Evolutionary conservation across 2,113 vertebrate species (phyloP), one percentile per base, ranked within the genome.

Genomic region (Sinocyclocheilus anshuiensis): DNA sequence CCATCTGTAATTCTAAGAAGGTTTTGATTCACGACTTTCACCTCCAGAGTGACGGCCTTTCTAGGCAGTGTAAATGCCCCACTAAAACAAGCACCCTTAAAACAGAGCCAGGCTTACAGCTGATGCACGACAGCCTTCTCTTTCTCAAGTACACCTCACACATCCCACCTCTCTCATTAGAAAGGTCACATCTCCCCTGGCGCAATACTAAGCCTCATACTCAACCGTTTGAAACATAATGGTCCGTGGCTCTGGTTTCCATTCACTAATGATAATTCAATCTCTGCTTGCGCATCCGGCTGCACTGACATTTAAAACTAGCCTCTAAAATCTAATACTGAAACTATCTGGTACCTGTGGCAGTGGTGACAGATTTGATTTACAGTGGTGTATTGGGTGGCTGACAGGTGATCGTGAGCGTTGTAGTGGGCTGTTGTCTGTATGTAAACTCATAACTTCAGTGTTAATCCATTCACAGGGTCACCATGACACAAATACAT

Each of bases 141-240:
- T 63, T 77, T 22, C 74, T 24, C 33, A 81, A 26, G 24, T 16
- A 29, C 20, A 16, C 76, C 65, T 69, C 53, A 26, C n/a, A 77
- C 71, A 24, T 59, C 26, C n/a, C 63, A 77, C 45, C 45, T 29
- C 18, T 39, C 69, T 50, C 22, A 29, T 87, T 81, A 81, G 24
- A 77, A 82, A 85, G 85, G 85, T 86, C 69, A 86, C 39, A 18
- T 74, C 22, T 50, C 63, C 77, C 65, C 16, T 26, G 63, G 16
- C 45, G 74, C 22, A 33, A 53, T 26, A 39, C 2, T 2, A 45
- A 45, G 45, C 79, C 45, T 45, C 45, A 63, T 24, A 42, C 20
- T 72, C 0, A 84, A 57, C 12, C 15, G 1, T 75, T 85, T 63
- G 57, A 45, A 26, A 39, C 29, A 50, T 36, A 75, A 75, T 75